phyloP scores from a whole-genome alignment of 2,113 vertebrate genomes.

The Barnardius zonarius region DNA sequence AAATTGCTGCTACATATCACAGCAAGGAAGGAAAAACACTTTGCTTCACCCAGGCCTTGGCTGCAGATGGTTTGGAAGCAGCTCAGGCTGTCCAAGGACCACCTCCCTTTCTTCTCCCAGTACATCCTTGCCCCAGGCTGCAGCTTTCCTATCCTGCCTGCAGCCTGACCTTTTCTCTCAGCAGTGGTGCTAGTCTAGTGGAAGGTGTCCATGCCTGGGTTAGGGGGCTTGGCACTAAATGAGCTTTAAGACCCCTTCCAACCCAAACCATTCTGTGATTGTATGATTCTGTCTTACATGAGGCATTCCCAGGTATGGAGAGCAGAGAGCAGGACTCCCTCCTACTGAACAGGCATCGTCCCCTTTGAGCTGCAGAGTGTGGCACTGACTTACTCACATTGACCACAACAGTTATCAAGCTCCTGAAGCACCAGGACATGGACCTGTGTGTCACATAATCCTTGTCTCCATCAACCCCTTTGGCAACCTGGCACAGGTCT shows the following conservation, averaged over 20 bases:
- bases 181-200: neutral
- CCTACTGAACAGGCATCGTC: neutral
- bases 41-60: no score
- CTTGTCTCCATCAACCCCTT: neutral
- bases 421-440: neutral
- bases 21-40: neutral
- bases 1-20: neutral
- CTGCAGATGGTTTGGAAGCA: neutral
- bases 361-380: rapidly evolving
- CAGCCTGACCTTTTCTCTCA: neutral
- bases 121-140: neutral
- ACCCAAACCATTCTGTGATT: neutral
- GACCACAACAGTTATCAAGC: neutral
- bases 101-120: no score
- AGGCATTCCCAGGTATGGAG: neutral
- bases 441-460: rapidly evolving
- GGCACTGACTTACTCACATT: neutral
- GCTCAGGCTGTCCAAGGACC: neutral
- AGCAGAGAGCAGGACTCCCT: no score
- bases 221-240: rapidly evolving
- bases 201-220: neutral
- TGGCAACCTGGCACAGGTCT: neutral
- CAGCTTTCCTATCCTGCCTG: neutral
- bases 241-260: neutral
- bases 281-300: neutral